Conservation (phyloP, 2,888 invertebrate species). For the Nephrotoma flavescens region DNA sequence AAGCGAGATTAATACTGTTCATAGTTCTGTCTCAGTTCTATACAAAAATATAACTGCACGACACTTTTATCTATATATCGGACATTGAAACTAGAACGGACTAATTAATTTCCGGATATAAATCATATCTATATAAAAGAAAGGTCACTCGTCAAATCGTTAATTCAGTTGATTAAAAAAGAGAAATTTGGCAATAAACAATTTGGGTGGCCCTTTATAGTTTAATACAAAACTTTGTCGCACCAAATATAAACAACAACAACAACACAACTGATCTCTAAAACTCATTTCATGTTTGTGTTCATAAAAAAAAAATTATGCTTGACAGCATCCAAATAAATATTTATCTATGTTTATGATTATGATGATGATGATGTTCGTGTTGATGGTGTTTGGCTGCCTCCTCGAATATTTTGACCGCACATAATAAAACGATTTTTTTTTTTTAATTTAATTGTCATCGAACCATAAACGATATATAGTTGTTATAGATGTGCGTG, state of each 20-base stretch:
- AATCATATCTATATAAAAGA: no score
- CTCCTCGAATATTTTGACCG: neutral
- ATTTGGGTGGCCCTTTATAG: neutral
- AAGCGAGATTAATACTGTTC: no score
- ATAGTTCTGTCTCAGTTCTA: no score
- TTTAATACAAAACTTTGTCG: neutral
- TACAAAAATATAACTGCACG: no score
- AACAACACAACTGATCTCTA: neutral
- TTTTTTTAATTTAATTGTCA: neutral
- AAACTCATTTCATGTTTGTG: neutral
- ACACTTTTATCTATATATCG: no score
- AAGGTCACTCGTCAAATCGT: no score
- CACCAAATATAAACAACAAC: neutral
- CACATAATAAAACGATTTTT: neutral
- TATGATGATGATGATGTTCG: neutral
- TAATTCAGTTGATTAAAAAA: neutral
- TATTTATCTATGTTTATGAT: neutral
- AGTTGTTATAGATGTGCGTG: neutral
- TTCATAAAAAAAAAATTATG: neutral
- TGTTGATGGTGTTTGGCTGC: neutral
- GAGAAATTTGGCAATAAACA: neutral
- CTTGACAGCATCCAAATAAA: neutral
- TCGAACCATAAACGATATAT: neutral
- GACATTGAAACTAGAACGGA: no score
- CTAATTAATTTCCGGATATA: no score